Conservation (phyloP, 2,888 invertebrate species). For the Nemapogon koenigi region DNA sequence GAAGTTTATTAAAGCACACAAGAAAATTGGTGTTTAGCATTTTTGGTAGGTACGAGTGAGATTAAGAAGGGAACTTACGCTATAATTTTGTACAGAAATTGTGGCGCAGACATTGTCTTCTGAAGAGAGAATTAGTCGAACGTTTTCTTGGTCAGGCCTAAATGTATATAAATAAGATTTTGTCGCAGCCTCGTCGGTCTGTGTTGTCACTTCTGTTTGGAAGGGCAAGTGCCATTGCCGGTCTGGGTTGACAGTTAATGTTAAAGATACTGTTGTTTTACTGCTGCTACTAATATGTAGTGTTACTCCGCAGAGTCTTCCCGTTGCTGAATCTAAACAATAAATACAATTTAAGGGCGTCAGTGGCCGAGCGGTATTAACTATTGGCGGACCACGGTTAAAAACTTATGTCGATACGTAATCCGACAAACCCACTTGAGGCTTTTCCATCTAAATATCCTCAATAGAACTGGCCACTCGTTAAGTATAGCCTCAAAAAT, state of each 20-base stretch:
- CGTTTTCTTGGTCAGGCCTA: constrained; percentile 27
- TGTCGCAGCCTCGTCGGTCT: constrained; percentile 28
- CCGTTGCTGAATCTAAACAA: too few species aligned
- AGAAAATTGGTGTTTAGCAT: too few species aligned
- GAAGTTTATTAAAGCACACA: too few species aligned
- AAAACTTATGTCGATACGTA: too few species aligned
- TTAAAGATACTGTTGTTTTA: constrained; percentile 22
- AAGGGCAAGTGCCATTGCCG: constrained; percentile 28
- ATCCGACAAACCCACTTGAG: too few species aligned
- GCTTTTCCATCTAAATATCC: too few species aligned
- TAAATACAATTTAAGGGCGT: too few species aligned
- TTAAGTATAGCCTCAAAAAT: too few species aligned
- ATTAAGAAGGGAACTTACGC: constrained; percentile 24
- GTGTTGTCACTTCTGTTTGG: constrained; percentile 10
- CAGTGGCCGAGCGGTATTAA: too few species aligned
- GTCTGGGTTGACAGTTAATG: constrained; percentile 26
- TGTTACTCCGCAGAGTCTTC: constrained; percentile 25
- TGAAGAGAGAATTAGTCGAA: constrained; percentile 36
- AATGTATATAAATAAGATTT: constrained; percentile 34
- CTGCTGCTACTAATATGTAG: constrained; percentile 45
- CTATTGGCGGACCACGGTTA: too few species aligned
- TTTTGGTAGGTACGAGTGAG: not conserved
- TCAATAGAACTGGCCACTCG: too few species aligned
- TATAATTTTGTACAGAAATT: constrained; percentile 38
- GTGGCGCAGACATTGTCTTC: constrained; percentile 40